Evolutionary conservation across 1,140 invertebrate genomes (phyloP), one percentile per base, ranked within the genome.

Genomic region (Antheraea mylitta): DNA sequence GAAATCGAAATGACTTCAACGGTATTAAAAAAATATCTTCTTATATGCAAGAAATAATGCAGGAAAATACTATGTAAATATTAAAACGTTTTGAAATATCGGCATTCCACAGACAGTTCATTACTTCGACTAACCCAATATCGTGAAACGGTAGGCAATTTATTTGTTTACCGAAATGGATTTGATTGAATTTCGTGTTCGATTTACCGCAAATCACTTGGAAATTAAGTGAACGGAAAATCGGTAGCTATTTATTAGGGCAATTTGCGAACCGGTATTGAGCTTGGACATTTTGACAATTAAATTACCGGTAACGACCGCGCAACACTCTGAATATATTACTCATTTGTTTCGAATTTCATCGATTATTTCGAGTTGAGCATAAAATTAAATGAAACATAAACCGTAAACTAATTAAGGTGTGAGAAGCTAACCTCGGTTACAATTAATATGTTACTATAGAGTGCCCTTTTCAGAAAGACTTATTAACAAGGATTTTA

Each of bases 171-270:
- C 18, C 18, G 22, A 19, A 60, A 22, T 60, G 18, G 59, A 19
- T 30, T 60, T 60, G 59, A 60, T 60, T 60, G 59, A 60, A 60
- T 60, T 60, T 60, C 45, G 45, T 16, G 59, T 60, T 60, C 59
- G 59, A 60, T 30, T 60, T 30, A 60, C 18, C 59, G 22, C 59
- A 60, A 60, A 30, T 60, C 59, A 60, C 18, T 60, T 19, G 59
- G 59, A 60, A 60, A 60, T 60, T 22, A 60, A 60, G 22, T 30
- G 45, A 53, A 53, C 45, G 45, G 45, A 53, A 53, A 53, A 53
- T 53, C 45, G 45, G 45, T 53, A 16, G 45, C 45, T 53, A 53
- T 53, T 53, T 53, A 53, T 53, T 53, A 53, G 45, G 45, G 45
- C 16, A 53, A 53, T 53, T 53, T 53, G 45, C 16, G 16, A 53